Conservation (phyloP, 2,888 invertebrate genomes). For the Coelogynopora nodosa region DNA sequence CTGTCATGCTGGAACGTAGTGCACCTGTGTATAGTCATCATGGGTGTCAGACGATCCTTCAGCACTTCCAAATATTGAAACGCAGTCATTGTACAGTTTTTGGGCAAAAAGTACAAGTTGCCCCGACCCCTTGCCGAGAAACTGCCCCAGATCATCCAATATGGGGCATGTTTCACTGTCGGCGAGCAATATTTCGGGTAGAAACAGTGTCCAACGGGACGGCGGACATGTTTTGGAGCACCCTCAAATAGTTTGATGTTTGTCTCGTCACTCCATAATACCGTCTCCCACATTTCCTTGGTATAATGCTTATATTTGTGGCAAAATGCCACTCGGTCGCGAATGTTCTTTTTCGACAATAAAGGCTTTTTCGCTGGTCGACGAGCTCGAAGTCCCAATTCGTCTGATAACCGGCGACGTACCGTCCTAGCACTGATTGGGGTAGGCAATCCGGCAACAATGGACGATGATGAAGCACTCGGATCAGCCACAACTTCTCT, state of each 20-base stretch:
- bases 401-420: neutral
- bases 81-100: constrained; percentile 24
- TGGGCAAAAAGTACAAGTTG: constrained; percentile 26
- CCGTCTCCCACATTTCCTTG: constrained; percentile 30
- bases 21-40: constrained; percentile 30
- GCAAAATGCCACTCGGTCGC: constrained; percentile 32
- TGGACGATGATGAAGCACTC: neutral
- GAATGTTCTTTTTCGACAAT: constrained; percentile 27
- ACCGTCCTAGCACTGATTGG: constrained; percentile 1
- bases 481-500: neutral
- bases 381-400: neutral
- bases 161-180: constrained; percentile 33
- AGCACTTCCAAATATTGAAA: constrained; percentile 32
- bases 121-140: constrained; percentile 8
- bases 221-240: constrained; percentile 34
- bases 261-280: constrained; percentile 24
- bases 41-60: constrained; percentile 3
- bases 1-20: constrained; percentile 6
- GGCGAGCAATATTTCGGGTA: constrained; percentile 5
- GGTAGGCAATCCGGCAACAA: constrained; percentile 1
- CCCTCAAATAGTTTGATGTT: constrained; percentile 29
- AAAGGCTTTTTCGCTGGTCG: constrained; percentile 11
- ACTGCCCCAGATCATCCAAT: constrained; percentile 33
- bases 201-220: constrained; percentile 25
- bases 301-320: constrained; percentile 34